A percentile compares a stretch with the other conserved stretches of the same genome.
These are phyloP conservation scores for Heliconius sara DNA, from an alignment of 2,888 invertebrate genomes.

Conservation along the genomic window DNA sequence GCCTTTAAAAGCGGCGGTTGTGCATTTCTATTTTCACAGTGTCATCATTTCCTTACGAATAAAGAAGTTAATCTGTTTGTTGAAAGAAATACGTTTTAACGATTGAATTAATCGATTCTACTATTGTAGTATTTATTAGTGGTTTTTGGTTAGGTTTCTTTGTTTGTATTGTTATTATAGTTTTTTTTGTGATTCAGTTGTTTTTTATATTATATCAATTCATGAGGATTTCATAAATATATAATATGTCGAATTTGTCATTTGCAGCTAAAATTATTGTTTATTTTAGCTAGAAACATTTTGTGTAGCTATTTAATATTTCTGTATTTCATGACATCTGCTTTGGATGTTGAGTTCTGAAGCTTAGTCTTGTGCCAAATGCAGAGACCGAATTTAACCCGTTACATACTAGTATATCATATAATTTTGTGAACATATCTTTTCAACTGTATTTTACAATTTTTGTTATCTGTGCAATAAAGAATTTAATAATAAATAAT, in stretches of 20 bases:
- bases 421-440: too few relatives aligned
- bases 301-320: constrained; percentile 4
- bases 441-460: too few relatives aligned
- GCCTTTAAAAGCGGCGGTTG: constrained; percentile 45
- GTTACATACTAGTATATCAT: too few relatives aligned
- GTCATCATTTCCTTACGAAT: constrained; percentile 41
- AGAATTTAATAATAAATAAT: too few relatives aligned
- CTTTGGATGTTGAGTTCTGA: constrained; percentile 28
- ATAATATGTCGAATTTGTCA: neutral
- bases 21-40: constrained; percentile 46
- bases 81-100: constrained; percentile 27
- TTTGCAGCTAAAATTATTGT: too few relatives aligned
- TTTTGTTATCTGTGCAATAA: too few relatives aligned
- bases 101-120: constrained; percentile 27
- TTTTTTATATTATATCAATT: neutral
- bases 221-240: neutral
- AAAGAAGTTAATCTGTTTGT: constrained; percentile 44
- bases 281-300: too few relatives aligned
- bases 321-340: constrained; percentile 23
- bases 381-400: constrained; percentile 24
- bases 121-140: constrained; percentile 1
- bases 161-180: neutral
- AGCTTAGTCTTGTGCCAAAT: constrained; percentile 29
- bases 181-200: neutral
- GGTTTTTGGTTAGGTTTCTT: neutral